These are phyloP conservation scores for Empidonax alnorum DNA, from an alignment of 2,113 vertebrate species.

Conservation along the genomic window DNA sequence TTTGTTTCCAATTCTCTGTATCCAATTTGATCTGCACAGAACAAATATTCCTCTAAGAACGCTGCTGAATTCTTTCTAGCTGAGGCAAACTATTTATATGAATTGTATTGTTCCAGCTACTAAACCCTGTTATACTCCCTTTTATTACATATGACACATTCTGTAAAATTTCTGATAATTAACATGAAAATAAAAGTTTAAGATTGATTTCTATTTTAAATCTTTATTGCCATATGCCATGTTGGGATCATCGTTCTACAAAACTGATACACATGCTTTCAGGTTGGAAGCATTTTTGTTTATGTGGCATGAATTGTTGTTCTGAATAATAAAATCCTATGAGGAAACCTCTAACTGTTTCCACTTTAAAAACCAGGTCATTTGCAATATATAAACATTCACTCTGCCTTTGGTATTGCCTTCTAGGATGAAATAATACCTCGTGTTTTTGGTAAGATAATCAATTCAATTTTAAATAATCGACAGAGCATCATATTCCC, in stretches of 20 bases:
- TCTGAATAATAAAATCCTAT: conserved; percentile 47
- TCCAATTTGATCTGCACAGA: neutral
- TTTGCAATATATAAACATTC: neutral
- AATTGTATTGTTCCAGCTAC: neutral
- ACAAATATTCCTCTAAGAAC: neutral
- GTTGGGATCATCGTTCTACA: neutral
- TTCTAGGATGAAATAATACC: conserved; percentile 16
- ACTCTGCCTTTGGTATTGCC: neutral
- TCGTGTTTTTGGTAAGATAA: neutral
- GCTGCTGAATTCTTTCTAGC: neutral
- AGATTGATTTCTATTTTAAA: neutral
- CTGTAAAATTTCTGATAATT: neutral
- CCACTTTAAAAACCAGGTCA: neutral
- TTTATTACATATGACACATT: neutral
- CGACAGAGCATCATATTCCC: neutral
- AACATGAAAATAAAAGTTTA: neutral
- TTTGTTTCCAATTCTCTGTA: neutral
- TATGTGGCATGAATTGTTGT: conserved; percentile 7
- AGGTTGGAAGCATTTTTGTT: conserved; percentile 23
- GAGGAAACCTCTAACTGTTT: conserved; percentile 14
- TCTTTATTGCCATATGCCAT: neutral
- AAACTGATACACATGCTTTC: neutral
- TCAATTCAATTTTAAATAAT: neutral
- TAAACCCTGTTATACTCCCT: neutral
- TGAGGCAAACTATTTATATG: neutral